Conservation (phyloP, 2,113 vertebrate genomes). For the Parotia lawesii region DNA sequence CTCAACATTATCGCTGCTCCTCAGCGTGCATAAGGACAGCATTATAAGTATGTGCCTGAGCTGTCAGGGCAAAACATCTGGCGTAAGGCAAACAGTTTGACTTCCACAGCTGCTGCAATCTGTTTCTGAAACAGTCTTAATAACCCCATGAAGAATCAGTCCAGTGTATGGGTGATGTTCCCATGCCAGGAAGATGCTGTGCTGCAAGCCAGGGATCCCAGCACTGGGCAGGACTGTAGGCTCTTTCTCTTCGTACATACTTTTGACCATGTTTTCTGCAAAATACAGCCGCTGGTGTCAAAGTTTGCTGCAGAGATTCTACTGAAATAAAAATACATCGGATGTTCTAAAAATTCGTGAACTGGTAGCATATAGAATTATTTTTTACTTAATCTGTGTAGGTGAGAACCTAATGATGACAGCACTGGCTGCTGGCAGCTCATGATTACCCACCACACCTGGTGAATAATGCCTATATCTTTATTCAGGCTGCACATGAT, state of each 20-base stretch:
- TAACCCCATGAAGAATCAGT: neutral
- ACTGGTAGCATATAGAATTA: neutral
- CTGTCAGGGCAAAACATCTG: conserved; percentile 31
- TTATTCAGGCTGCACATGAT: neutral
- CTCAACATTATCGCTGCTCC: neutral
- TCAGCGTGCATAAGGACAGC: neutral
- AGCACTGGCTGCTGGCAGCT: neutral
- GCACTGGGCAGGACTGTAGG: neutral
- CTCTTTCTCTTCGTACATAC: neutral
- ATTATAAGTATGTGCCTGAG: neutral
- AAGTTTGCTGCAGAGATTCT: neutral
- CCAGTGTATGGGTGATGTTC: neutral
- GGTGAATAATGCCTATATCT: rapidly evolving
- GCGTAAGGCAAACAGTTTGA: neutral
- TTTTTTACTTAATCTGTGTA: neutral
- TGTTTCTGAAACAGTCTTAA: neutral
- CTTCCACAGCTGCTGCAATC: conserved; percentile 9
- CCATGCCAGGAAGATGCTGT: neutral
- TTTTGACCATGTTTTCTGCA: neutral
- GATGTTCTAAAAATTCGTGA: neutral
- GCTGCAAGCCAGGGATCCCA: neutral
- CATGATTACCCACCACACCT: rapidly evolving
- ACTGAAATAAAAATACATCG: neutral
- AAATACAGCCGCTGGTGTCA: neutral
- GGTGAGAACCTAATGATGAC: neutral